These are phyloP conservation scores for Blastobasis adustella DNA, from an alignment of 2,888 invertebrate species.

Conservation along the genomic window DNA sequence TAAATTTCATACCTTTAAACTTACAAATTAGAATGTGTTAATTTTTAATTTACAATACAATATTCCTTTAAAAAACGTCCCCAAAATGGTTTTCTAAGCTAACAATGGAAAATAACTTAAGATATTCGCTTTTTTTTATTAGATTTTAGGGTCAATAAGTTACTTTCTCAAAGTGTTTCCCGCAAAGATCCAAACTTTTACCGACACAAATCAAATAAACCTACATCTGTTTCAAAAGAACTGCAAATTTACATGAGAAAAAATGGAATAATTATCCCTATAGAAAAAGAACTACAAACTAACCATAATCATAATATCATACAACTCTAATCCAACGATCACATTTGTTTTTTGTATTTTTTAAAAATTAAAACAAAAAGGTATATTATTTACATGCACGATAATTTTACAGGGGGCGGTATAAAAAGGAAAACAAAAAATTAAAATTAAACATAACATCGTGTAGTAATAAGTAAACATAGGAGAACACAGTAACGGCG, in stretches of 20 bases:
- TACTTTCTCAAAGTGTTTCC: conserved; percentile 14
- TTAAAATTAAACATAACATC: too few species aligned
- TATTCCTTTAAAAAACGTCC: background rate
- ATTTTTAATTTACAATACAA: too few species aligned
- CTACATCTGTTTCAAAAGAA: conserved; percentile 14
- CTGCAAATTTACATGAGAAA: conserved; percentile 12
- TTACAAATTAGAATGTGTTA: too few species aligned
- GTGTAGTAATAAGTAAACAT: too few species aligned
- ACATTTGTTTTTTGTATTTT: conserved; percentile 1
- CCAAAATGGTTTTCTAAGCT: background rate
- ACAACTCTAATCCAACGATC: conserved; percentile 1
- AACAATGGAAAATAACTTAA: background rate
- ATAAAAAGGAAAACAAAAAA: background rate
- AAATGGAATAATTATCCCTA: background rate
- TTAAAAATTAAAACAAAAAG: conserved; percentile 3
- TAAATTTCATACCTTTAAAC: conserved; percentile 4
- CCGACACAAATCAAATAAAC: background rate
- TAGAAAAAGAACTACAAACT: background rate
- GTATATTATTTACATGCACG: too few species aligned
- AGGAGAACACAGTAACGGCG: conserved; percentile 4
- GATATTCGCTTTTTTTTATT: background rate
- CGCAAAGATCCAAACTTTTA: conserved; percentile 15
- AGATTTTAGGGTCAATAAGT: background rate
- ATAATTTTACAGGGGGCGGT: background rate
- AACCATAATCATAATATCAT: background rate